Percentiles rank a stretch among this genome's conserved stretches.
phyloP scores from a whole-genome alignment of 2,888 invertebrate genomes.

The Conistra vaccinii region DNA sequence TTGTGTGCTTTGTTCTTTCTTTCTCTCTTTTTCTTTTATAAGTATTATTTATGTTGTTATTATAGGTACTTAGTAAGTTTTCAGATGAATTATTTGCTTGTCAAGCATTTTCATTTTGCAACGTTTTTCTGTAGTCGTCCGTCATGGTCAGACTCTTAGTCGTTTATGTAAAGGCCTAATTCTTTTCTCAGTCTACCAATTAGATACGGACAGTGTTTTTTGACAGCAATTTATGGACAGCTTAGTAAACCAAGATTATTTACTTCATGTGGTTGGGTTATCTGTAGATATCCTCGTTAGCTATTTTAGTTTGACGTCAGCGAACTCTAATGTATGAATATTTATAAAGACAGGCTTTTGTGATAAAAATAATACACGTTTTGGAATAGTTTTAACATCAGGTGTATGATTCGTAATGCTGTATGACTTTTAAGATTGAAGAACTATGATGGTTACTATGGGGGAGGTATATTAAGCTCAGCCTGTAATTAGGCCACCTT shows the following conservation, averaged over 20 bases:
- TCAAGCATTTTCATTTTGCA: not conserved
- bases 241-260: slow-evolving; percentile 4
- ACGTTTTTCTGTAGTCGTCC: not conserved
- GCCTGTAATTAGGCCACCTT: no score
- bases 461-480: not conserved
- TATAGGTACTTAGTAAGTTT: not conserved
- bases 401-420: slow-evolving; percentile 1
- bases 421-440: slow-evolving; percentile 6
- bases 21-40: no score
- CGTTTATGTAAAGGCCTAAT: slow-evolving; percentile 17
- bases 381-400: slow-evolving; percentile 10
- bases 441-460: not conserved
- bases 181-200: slow-evolving; percentile 5
- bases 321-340: slow-evolving; percentile 21
- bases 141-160: slow-evolving; percentile 7
- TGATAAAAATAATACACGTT: slow-evolving; percentile 14
- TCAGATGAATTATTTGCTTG: not conserved
- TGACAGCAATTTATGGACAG: slow-evolving; percentile 12
- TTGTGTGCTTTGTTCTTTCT: no score
- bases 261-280: not conserved
- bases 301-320: slow-evolving; percentile 39
- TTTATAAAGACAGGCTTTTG: slow-evolving; percentile 23
- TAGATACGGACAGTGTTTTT: not conserved
- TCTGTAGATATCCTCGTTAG: slow-evolving; percentile 18
- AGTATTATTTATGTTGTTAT: not conserved